Evolutionary conservation across 2,888 invertebrate species (phyloP).

Genomic region (Cartodere bifasciata): DNA sequence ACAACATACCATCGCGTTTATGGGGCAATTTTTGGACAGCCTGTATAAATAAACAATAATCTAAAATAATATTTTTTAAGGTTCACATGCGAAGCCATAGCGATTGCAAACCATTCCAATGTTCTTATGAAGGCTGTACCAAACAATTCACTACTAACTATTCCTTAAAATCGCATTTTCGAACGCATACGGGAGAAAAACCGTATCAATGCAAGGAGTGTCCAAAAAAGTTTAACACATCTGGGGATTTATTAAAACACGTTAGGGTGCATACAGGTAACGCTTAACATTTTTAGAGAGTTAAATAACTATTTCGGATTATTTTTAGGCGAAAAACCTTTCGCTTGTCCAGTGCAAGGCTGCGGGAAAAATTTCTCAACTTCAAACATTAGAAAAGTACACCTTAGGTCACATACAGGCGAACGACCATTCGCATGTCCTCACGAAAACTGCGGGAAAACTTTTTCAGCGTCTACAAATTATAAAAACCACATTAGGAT

Average conservation of each 20-base stretch:
- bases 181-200: conserved; percentile 40
- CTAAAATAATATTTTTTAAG: conserved; percentile 24
- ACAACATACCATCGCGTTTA: too few species aligned
- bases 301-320: background rate
- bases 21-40: too few species aligned
- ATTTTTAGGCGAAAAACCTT: conserved; percentile 37
- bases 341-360: conserved; percentile 41
- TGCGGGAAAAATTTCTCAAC: conserved; percentile 55
- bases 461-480: conserved; percentile 55
- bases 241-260: conserved; percentile 33
- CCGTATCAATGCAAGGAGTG: conserved; percentile 30
- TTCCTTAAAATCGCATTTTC: conserved; percentile 38
- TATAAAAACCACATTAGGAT: conserved; percentile 56
- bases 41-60: conserved; percentile 3
- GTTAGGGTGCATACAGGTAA: conserved; percentile 33
- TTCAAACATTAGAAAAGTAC: conserved; percentile 54
- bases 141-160: conserved; percentile 42
- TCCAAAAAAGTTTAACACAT: conserved; percentile 29
- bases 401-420: conserved; percentile 54
- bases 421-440: conserved; percentile 51
- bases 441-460: conserved; percentile 44
- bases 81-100: conserved; percentile 42
- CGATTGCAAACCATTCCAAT: conserved; percentile 38
- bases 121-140: conserved; percentile 36
- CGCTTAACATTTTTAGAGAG: too few species aligned